A percentile compares a stretch with the other conserved stretches of the same genome.
Evolutionary conservation across 1,140 invertebrate species (phyloP).

Genomic region (Orussus abietinus): DNA sequence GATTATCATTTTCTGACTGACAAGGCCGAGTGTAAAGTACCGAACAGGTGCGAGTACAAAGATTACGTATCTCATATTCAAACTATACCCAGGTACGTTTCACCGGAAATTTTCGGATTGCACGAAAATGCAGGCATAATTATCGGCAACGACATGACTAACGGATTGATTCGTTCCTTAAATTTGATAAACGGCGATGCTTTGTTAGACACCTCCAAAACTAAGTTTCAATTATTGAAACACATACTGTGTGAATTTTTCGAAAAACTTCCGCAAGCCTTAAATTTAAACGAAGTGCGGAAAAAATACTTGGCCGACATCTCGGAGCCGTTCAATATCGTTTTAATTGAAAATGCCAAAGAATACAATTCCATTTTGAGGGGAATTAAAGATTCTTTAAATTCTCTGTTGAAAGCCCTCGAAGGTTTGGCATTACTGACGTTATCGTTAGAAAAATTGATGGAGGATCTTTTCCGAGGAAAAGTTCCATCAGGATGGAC

Average conservation of each 20-base stretch:
- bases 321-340: constrained; percentile 63
- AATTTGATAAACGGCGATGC: constrained; percentile 24
- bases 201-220: neutral
- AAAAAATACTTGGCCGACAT: constrained; percentile 55
- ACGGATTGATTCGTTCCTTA: constrained; percentile 56
- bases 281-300: constrained; percentile 49
- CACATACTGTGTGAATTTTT: too few relatives aligned
- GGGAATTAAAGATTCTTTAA: constrained; percentile 51
- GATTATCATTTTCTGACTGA: constrained; percentile 40
- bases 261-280: constrained; percentile 49
- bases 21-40: constrained; percentile 59
- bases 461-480: constrained; percentile 54
- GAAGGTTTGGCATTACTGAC: constrained; percentile 62
- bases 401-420: constrained; percentile 60
- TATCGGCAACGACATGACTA: constrained; percentile 52
- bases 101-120: constrained; percentile 62
- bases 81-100: constrained; percentile 33
- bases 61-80: constrained; percentile 67
- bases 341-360: constrained; percentile 62
- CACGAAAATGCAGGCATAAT: constrained; percentile 62
- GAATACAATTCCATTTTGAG: constrained; percentile 60
- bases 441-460: constrained; percentile 58
- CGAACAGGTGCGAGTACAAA: constrained; percentile 62
- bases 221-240: too few relatives aligned
- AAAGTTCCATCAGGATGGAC: constrained; percentile 59